Base-by-base conservation (phyloP, 2,888 invertebrate genomes). In the Ernsta delagoae region DNA sequence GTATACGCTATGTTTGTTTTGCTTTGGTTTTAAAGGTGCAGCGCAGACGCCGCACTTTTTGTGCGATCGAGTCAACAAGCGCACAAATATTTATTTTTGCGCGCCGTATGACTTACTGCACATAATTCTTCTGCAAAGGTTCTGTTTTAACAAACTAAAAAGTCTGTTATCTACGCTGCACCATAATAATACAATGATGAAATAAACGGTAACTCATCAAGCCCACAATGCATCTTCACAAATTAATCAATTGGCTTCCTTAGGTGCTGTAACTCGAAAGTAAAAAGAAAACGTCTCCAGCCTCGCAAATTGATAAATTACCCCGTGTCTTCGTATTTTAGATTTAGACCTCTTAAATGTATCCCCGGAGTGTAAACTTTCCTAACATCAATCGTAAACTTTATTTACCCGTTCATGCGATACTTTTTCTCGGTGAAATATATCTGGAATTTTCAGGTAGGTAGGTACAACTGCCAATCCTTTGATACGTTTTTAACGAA, bases 371-470 rank as follows among this genome's bases (percentile, higher is more conserved):
- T 54, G 50, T 31, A 65, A 69, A 69, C 57, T 69, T 62, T 50
- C 50, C 41, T 48, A 63, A 57, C 68, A 69, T 69, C 68, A 63
- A 69, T 69, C 68, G 63, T 69, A 63, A 69, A 69, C 50, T 69
- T 69, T 69, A 69, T 69, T 63, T 69, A 69, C 68, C 68, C 68
- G 62, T 69, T 69, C 68, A 62, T 53, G 68, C 68, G 68, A 39
- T 63, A 63, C 68, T 63, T 69, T 69, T 69, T 59, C 31, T 39
- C 16, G 62, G 59, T 59, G 60, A 69, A 69, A 63, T 69, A 68
- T 61, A 39, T 57, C 59, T 50, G 24, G 41, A 50, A 59, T 43
- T 43, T 59, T 61, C 50, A 63, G 63, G 59, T 59, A 24, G 24
- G 24, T 24, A 24, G 24, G 24, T 24, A 24, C 3, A 24, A 24